These are phyloP conservation scores for Cryptomyrus ogoouensis DNA, from an alignment of 2,113 vertebrate species.

Conservation along the genomic window DNA sequence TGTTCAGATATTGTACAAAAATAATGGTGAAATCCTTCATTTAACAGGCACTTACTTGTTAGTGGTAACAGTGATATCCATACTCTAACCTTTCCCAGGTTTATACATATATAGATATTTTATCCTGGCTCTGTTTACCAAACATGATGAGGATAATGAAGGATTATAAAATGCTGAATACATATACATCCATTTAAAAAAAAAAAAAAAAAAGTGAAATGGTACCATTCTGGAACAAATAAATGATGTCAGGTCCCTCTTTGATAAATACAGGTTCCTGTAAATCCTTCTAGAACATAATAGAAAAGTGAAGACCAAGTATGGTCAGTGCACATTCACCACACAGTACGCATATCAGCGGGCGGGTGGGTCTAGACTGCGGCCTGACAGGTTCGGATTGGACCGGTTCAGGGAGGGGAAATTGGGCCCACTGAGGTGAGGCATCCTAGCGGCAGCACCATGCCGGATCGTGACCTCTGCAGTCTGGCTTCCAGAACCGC, in stretches of 20 bases:
- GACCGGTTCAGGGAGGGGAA: slow-evolving; percentile 20
- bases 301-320: slow-evolving; percentile 49
- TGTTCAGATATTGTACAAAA: slow-evolving; percentile 55
- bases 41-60: slow-evolving; percentile 84
- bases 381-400: slow-evolving; percentile 35
- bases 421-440: slow-evolving; percentile 40
- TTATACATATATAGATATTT: slow-evolving; percentile 32
- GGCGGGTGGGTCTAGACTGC: slow-evolving; percentile 36
- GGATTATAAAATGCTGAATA: slow-evolving; percentile 42
- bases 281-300: slow-evolving; percentile 55
- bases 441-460: neutral
- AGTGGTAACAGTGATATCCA: slow-evolving; percentile 45
- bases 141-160: slow-evolving; percentile 39
- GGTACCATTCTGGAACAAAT: slow-evolving; percentile 48
- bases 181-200: neutral
- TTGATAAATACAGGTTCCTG: slow-evolving; percentile 64
- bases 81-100: slow-evolving; percentile 38
- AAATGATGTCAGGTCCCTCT: slow-evolving; percentile 54
- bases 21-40: slow-evolving; percentile 76
- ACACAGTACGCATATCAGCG: slow-evolving; percentile 54
- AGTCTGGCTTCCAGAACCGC: neutral
- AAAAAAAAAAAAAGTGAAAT: neutral
- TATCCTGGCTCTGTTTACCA: slow-evolving; percentile 31
- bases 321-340: slow-evolving; percentile 65
- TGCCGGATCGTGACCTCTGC: neutral